Evolutionary conservation across 2,113 vertebrate genomes (phyloP).

Genomic region (Rhombomys opimus): DNA sequence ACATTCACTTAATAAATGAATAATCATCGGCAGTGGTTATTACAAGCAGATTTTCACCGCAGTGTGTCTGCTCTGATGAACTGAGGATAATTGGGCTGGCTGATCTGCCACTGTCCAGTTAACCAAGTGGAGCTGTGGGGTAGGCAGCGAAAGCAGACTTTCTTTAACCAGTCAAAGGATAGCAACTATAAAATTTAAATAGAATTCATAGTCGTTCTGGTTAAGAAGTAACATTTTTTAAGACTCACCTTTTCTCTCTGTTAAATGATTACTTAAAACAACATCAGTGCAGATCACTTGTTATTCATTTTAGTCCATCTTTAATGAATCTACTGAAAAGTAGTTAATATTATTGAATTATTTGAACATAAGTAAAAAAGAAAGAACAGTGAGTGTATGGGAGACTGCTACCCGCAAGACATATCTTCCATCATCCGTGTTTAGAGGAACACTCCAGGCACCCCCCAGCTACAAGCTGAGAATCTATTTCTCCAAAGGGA

Average conservation of each 20-base stretch:
- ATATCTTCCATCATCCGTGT: neutral
- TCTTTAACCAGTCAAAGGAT: neutral
- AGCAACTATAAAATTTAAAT: neutral
- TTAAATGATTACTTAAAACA: slow-evolving; percentile 12
- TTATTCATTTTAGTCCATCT: neutral
- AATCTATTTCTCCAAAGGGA: neutral
- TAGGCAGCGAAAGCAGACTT: neutral
- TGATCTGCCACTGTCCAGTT: neutral
- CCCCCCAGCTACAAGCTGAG: neutral
- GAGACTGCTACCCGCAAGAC: neutral
- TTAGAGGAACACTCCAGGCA: neutral
- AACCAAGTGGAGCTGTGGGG: neutral
- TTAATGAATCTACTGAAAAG: slow-evolving; percentile 1
- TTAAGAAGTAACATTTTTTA: neutral
- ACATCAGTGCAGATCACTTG: neutral
- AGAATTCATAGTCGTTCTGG: neutral
- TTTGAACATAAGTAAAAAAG: neutral
- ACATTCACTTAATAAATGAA: neutral
- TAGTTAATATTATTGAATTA: neutral
- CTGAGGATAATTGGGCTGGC: neutral
- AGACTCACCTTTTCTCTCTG: neutral
- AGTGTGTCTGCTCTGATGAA: neutral
- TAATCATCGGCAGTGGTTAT: neutral
- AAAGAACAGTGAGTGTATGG: neutral
- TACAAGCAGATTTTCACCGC: neutral